These are phyloP conservation scores for Gorsachius goisagi DNA, from an alignment of 2,113 vertebrate genomes.

Conservation along the genomic window DNA sequence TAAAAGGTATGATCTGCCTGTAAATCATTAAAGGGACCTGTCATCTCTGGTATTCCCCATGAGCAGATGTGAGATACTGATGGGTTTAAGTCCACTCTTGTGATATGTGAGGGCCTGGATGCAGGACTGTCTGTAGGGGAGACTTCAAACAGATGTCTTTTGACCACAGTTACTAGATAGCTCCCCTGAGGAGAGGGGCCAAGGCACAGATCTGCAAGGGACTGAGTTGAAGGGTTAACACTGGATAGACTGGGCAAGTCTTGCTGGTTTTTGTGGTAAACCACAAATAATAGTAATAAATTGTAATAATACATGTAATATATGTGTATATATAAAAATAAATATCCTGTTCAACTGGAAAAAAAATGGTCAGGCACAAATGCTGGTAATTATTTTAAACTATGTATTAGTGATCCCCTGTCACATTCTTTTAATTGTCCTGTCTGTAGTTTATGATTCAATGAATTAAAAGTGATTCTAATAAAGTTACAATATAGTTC, in stretches of 20 bases:
- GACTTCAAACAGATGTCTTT: neutral
- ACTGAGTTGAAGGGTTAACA: neutral
- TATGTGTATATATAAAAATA: neutral
- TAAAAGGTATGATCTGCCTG: neutral
- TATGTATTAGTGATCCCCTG: neutral
- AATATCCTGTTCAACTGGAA: neutral
- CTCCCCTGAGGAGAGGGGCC: neutral
- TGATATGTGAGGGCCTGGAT: neutral
- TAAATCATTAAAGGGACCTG: neutral
- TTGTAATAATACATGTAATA: neutral
- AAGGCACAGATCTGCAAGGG: neutral
- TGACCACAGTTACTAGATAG: neutral
- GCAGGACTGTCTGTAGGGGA: neutral
- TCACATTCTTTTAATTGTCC: neutral
- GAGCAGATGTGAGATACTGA: neutral
- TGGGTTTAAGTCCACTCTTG: neutral
- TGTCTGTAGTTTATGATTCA: neutral
- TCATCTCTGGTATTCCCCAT: neutral
- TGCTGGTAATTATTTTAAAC: neutral
- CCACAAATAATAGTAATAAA: neutral
- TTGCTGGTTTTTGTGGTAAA: neutral
- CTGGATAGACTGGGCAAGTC: neutral
- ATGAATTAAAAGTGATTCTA: neutral
- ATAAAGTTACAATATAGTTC: neutral
- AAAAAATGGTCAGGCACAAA: neutral